phyloP scores from a whole-genome alignment of 1,140 invertebrate species.

The Drosophila bipectinata region DNA sequence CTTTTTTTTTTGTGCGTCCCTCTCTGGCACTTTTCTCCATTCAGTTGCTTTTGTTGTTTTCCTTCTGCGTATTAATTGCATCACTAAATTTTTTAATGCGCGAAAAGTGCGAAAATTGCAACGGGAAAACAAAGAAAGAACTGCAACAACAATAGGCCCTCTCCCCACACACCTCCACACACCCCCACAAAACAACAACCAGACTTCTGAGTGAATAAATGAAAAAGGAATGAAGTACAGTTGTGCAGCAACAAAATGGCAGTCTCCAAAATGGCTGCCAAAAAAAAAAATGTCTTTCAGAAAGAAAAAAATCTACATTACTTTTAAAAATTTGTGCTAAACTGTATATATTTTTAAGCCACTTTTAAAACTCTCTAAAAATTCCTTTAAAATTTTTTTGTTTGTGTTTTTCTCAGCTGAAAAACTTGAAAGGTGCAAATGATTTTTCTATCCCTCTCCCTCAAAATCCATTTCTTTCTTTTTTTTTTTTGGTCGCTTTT shows the following conservation, averaged over 20 bases:
- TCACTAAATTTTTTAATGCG: slow-evolving; percentile 80
- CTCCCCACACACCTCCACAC: background rate
- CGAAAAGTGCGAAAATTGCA: slow-evolving; percentile 78
- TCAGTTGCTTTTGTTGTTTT: slow-evolving; percentile 43
- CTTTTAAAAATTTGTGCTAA: background rate
- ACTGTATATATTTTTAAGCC: background rate
- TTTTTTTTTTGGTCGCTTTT: slow-evolving; percentile 27
- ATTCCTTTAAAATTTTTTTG: slow-evolving; percentile 25
- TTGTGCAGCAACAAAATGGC: slow-evolving; percentile 9
- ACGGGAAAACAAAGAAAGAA: slow-evolving; percentile 54
- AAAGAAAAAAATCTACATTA: background rate
- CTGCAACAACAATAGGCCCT: slow-evolving; percentile 24
- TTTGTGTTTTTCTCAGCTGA: slow-evolving; percentile 28
- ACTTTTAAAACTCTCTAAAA: no score
- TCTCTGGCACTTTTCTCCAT: background rate
- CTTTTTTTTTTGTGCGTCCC: slow-evolving; percentile 16
- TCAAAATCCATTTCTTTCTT: slow-evolving; percentile 13
- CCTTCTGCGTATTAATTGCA: slow-evolving; percentile 74
- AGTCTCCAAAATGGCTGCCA: slow-evolving; percentile 8
- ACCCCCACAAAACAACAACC: background rate
- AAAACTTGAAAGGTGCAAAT: slow-evolving; percentile 63
- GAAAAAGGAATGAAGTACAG: slow-evolving; percentile 63
- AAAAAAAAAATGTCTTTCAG: background rate
- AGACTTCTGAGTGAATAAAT: slow-evolving; percentile 37
- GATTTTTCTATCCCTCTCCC: slow-evolving; percentile 37